Evolutionary conservation across 92 coral and sea anemone species (phyloP).

Genomic region (Epizoanthus ramosus): DNA sequence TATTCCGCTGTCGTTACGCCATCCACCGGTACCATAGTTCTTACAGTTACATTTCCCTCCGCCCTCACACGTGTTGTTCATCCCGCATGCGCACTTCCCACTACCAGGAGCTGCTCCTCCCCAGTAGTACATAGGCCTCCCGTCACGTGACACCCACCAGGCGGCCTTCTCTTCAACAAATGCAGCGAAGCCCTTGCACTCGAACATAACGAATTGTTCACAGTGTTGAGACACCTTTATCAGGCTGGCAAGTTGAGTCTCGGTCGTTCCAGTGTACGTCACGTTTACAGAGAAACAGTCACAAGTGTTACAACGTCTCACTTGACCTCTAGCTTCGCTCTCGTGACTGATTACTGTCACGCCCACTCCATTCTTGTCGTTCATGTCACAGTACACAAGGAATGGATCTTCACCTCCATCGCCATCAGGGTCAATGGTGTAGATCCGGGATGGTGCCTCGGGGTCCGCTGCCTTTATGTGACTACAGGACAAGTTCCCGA

Average conservation of each 20-base stretch:
- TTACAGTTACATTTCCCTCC: neutral
- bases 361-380: neutral
- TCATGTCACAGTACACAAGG: slow-evolving; percentile 33
- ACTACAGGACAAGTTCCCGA: neutral
- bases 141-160: too few species aligned
- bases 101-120: too few species aligned
- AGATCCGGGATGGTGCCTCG: neutral
- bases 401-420: neutral
- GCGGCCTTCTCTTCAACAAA: neutral
- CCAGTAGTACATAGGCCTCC: too few species aligned
- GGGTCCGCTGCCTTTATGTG: neutral
- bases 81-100: neutral
- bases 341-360: slow-evolving; percentile 48
- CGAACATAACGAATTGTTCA: slow-evolving; percentile 24
- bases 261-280: neutral
- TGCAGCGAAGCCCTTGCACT: neutral
- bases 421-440: slow-evolving; percentile 18
- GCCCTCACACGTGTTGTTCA: neutral
- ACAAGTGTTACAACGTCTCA: neutral
- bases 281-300: neutral
- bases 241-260: neutral
- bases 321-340: slow-evolving; percentile 27
- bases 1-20: too few species aligned
- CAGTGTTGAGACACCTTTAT: slow-evolving; percentile 6
- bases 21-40: neutral